Evolutionary conservation across 2,797 vertebrate species (phyloP), one percentile per base, ranked within the genome.

Genomic region (Adelosebastes latens): DNA sequence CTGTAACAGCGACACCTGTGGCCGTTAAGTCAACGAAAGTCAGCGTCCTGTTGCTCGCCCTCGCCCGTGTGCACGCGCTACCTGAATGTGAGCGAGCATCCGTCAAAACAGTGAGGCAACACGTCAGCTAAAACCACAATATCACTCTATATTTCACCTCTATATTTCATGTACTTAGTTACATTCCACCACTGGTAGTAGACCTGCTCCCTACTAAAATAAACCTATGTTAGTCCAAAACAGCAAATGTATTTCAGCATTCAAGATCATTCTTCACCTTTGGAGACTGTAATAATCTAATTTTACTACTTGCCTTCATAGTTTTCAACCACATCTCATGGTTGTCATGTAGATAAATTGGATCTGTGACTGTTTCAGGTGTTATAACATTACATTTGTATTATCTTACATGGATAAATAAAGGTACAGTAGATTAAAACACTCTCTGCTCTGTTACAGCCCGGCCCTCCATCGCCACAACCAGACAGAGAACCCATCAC

Each of bases 371-470:
- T n/a, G 10, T 10, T 16, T 55, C 46, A 9, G 22, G 12, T 46
- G 18, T 27, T 25, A 1, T 14, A 59, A 32, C 9, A 13, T 27
- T 5, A 24, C 10, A 4, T 62, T n/a, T 46, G 18, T 32, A 39
- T 68, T 1, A 5, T n/a, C 16, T 27, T n/a, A 39, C 53, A 27
- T 46, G 25, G 11, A 29, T 31, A 2, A 65, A 53, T 46, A 34
- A 22, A 69, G 20, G 22, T 24, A 20, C 6, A 16, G 29, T 6
- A 16, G n/a, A 62, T 55, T 31, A 36, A 65, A 61, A 18, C 9
- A 4, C 58, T 22, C 36, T 31, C 31, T 81, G 24, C 29, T 52
- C 5, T 14, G 49, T 62, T 67, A 2, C 89, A 96, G 95, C 89
- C 93, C 6, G 66, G 80, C 2, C 72, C 79, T 71, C 84, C 89